Percentiles rank a stretch among this genome's conserved stretches.
Conservation (phyloP, 1,140 invertebrate genomes). For the Adelges cooleyi region DNA sequence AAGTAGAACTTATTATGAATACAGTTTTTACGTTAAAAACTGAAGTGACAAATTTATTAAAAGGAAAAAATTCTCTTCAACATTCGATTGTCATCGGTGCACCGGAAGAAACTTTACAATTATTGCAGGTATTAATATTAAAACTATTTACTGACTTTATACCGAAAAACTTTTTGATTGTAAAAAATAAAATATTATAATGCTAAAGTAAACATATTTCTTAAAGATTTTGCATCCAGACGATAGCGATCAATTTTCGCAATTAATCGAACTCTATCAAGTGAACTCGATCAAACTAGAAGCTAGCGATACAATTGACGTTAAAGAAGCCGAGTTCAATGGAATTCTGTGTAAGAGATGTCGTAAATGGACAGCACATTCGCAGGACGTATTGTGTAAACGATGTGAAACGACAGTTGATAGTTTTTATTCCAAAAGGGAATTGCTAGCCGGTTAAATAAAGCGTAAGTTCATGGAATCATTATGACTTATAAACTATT, state of each 20-base stretch:
- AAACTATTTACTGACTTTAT: background rate
- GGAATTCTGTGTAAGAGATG: constrained; percentile 4
- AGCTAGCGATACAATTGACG: background rate
- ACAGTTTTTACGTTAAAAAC: constrained; percentile 9
- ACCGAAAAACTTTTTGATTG: background rate
- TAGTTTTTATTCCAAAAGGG: constrained; percentile 8
- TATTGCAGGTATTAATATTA: constrained; percentile 1
- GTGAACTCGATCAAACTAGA: constrained; percentile 9
- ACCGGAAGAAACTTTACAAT: background rate
- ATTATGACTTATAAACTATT: too few relatives aligned
- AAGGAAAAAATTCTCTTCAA: constrained; percentile 19
- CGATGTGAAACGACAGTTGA: constrained; percentile 1
- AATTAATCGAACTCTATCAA: constrained; percentile 18
- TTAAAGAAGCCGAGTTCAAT: background rate
- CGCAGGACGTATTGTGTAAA: background rate
- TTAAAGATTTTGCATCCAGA: constrained; percentile 18
- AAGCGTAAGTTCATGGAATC: too few relatives aligned
- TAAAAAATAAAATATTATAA: too few relatives aligned
- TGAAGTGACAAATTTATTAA: constrained; percentile 1
- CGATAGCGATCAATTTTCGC: background rate
- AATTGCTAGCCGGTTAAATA: too few relatives aligned
- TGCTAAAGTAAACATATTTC: background rate
- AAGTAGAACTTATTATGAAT: background rate
- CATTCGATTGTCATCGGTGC: background rate
- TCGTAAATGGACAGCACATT: constrained; percentile 9